Evolutionary conservation across 2,113 vertebrate species (phyloP).

Genomic region (Macquaria ambigua): DNA sequence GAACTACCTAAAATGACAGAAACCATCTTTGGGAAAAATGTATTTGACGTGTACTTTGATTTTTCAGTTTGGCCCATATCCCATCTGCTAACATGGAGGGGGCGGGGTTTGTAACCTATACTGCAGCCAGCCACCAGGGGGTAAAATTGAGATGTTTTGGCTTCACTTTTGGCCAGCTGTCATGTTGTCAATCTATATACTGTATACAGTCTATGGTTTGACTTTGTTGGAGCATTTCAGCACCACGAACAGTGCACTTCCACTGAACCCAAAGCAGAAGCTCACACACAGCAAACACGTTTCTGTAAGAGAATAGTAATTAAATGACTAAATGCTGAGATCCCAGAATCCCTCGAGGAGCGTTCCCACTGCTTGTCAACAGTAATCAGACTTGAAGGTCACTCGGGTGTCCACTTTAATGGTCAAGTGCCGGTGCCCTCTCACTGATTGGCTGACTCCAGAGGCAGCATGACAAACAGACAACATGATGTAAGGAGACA

Average conservation of each 20-base stretch:
- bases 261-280: background rate
- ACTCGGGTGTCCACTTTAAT: constrained; percentile 38
- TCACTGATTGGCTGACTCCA: constrained; percentile 2
- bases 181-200: no score
- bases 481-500: constrained; percentile 5
- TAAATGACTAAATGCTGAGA: constrained; percentile 22
- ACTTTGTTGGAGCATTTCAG: background rate
- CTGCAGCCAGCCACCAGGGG: no score
- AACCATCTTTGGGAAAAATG: no score
- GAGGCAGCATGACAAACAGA: constrained; percentile 12
- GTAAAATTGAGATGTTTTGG: no score
- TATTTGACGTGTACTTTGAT: no score
- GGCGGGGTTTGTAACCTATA: no score
- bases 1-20: no score
- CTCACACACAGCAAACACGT: background rate
- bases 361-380: constrained; percentile 28
- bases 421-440: constrained; percentile 27
- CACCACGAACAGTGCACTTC: constrained; percentile 17
- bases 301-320: background rate
- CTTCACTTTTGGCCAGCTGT: no score
- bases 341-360: constrained; percentile 16
- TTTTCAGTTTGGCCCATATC: no score
- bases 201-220: no score
- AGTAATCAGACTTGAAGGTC: constrained; percentile 39
- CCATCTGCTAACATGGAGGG: no score